Conservation (phyloP, 1,140 invertebrate genomes). For the Laupala kohalensis region DNA sequence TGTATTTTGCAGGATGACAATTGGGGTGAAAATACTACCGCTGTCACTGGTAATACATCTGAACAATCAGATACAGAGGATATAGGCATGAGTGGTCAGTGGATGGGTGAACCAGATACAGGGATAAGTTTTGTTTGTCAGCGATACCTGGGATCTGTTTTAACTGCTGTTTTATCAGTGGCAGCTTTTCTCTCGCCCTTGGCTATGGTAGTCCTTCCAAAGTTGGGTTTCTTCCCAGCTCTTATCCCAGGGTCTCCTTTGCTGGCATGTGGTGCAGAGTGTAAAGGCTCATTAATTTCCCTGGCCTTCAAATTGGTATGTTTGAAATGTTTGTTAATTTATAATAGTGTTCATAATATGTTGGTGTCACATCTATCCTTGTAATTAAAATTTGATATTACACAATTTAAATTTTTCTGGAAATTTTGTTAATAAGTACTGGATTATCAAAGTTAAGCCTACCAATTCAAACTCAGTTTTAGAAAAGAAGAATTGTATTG, state of each 20-base stretch:
- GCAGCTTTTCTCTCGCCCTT: conserved; percentile 83
- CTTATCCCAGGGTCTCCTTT: conserved; percentile 35
- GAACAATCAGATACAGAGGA: conserved; percentile 90
- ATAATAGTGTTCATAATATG: too few species aligned
- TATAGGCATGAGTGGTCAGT: conserved; percentile 44
- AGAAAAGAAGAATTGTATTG: too few species aligned
- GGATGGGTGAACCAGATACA: conserved; percentile 58
- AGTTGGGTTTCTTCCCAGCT: conserved; percentile 64
- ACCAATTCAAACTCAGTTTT: too few species aligned
- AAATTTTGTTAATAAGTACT: too few species aligned
- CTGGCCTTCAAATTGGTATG: conserved; percentile 70
- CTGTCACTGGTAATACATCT: conserved; percentile 91
- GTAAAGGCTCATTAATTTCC: conserved; percentile 78
- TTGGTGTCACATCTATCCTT: too few species aligned
- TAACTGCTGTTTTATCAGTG: conserved; percentile 62
- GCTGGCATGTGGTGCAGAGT: conserved; percentile 67
- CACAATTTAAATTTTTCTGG: too few species aligned
- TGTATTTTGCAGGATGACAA: conserved; percentile 69
- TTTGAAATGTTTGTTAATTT: too few species aligned
- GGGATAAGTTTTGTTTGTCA: conserved; percentile 61
- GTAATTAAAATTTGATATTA: too few species aligned
- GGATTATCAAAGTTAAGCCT: too few species aligned
- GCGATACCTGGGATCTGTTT: conserved; percentile 60
- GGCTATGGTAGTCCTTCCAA: conserved; percentile 85
- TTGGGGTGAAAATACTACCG: conserved; percentile 96